Conservation (phyloP, 2,113 vertebrate genomes). For the Rhinolophus ferrumequinum region DNA sequence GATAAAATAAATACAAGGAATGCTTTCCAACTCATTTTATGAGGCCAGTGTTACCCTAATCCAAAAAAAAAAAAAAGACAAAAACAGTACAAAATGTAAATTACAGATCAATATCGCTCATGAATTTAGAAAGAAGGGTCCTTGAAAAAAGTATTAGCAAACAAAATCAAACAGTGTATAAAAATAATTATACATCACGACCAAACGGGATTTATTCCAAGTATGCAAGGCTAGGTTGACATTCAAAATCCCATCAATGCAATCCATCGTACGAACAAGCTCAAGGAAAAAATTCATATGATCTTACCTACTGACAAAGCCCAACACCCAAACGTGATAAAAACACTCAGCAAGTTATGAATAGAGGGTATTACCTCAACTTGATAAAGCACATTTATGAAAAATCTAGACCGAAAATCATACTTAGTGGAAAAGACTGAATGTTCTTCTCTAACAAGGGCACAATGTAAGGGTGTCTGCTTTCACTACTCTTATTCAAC, state of each 20-base stretch:
- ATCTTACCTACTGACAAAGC: neutral
- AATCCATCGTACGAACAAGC: neutral
- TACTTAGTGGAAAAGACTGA: neutral
- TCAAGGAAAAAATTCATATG: neutral
- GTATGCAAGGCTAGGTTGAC: neutral
- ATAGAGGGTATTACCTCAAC: neutral
- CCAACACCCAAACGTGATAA: neutral
- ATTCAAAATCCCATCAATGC: neutral
- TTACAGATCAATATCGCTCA: neutral
- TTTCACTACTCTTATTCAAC: neutral
- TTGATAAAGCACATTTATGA: neutral
- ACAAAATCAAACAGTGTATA: neutral
- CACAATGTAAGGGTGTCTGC: neutral
- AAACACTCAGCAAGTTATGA: neutral
- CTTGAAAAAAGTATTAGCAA: neutral
- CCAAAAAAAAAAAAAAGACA: neutral
- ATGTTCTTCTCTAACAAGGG: neutral
- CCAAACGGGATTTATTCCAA: neutral
- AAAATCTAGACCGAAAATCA: neutral
- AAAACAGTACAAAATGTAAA: neutral
- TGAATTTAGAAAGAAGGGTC: neutral
- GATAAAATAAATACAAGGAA: neutral
- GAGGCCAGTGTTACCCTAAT: neutral
- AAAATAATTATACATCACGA: neutral
- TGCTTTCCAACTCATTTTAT: neutral